These are phyloP conservation scores for Indicator indicator DNA, from an alignment of 2,113 vertebrate genomes.

Conservation along the genomic window DNA sequence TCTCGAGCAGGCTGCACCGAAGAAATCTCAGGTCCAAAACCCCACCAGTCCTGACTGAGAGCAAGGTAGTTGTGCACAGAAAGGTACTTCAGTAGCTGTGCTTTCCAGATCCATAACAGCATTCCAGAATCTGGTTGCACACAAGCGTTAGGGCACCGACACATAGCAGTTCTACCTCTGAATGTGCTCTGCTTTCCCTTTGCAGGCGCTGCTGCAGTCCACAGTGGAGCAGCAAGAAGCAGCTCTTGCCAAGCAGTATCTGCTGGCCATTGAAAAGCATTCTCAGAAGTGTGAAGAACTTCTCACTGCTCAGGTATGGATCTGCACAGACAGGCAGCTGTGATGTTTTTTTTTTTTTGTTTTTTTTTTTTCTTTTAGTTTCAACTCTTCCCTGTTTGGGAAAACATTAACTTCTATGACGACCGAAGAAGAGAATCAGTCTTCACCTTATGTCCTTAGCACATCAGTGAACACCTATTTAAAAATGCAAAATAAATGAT, in stretches of 20 bases:
- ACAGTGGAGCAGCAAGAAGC: constrained; percentile 77
- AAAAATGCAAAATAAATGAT: neutral
- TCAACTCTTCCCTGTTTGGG: neutral
- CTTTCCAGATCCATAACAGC: constrained; percentile 13
- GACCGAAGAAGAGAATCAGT: neutral
- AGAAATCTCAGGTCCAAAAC: constrained; percentile 53
- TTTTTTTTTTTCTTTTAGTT: neutral
- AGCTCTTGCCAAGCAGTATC: constrained; percentile 76
- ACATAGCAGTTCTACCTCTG: neutral
- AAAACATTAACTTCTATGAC: neutral
- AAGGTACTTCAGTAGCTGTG: constrained; percentile 28
- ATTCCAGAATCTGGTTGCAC: constrained; percentile 18
- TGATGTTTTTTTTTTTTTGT: neutral
- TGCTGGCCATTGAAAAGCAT: constrained; percentile 79
- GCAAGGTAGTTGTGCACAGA: constrained; percentile 27
- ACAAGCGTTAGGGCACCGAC: neutral
- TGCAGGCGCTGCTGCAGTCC: constrained; percentile 77
- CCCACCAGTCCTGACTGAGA: constrained; percentile 27
- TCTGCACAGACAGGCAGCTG: neutral
- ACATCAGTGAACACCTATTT: neutral
- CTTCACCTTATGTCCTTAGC: neutral
- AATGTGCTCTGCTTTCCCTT: constrained; percentile 29
- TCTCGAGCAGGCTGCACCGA: constrained; percentile 42
- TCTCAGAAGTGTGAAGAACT: constrained; percentile 80
- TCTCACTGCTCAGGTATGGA: constrained; percentile 78